These are phyloP conservation scores for Athalia rosae DNA, from an alignment of 2,888 invertebrate species.

Conservation along the genomic window DNA sequence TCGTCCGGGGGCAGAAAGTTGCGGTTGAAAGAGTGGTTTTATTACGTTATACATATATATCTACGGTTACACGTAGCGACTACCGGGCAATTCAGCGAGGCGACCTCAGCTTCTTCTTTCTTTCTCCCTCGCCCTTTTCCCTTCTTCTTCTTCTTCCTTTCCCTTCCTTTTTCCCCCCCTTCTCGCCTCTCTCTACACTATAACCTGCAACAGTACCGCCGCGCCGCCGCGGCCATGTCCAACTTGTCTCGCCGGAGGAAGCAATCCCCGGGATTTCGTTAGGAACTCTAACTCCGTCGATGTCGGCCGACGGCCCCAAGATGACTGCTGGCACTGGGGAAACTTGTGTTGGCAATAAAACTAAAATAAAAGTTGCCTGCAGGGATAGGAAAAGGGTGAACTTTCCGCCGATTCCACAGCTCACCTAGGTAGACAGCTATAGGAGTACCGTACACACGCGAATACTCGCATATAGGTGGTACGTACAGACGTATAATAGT, in stretches of 20 bases:
- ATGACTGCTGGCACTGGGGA: constrained; percentile 32
- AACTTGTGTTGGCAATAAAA: constrained; percentile 41
- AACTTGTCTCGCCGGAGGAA: constrained; percentile 44
- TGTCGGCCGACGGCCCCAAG: constrained; percentile 10
- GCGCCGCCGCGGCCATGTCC: constrained; percentile 25
- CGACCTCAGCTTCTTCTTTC: no score
- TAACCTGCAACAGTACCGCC: background rate
- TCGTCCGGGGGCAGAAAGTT: no score
- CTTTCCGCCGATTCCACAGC: constrained; percentile 26
- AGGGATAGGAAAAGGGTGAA: constrained; percentile 39
- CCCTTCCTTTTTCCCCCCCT: background rate
- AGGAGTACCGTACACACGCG: background rate
- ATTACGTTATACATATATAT: no score
- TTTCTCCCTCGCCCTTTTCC: no score
- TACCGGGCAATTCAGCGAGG: no score
- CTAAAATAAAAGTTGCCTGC: constrained; percentile 39
- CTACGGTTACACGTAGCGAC: no score
- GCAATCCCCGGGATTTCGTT: constrained; percentile 42
- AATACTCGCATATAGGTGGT: no score
- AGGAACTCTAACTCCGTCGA: constrained; percentile 43
- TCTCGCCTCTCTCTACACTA: background rate
- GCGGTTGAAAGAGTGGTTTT: no score
- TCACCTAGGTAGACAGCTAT: constrained; percentile 18
- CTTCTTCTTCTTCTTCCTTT: no score
- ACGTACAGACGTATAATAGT: no score